phyloP scores from a whole-genome alignment of 2,888 invertebrate species.

The Isotomurus palustris region DNA sequence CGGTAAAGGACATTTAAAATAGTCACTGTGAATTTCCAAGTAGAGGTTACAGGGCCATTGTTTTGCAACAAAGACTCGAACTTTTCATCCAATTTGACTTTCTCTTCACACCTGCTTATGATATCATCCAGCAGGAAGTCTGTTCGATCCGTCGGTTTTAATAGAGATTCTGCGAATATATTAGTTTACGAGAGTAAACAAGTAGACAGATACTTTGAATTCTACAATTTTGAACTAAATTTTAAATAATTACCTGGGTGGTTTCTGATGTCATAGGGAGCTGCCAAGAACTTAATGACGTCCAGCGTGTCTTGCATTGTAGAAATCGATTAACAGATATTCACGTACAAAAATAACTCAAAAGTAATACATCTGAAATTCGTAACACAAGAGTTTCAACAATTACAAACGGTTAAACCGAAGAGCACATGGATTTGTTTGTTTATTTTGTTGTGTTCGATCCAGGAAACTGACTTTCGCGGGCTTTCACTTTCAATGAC shows the following conservation, averaged over 20 bases:
- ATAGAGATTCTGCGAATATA: not conserved
- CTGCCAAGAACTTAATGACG: not conserved
- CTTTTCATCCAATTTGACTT: not conserved
- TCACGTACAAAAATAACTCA: too few species aligned
- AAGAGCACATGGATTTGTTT: too few species aligned
- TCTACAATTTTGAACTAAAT: too few species aligned
- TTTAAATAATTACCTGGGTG: not conserved
- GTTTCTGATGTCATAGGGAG: not conserved
- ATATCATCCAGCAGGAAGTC: not conserved
- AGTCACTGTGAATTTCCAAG: constrained; percentile 31
- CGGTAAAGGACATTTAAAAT: constrained; percentile 24
- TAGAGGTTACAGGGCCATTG: not conserved
- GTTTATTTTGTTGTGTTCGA: too few species aligned
- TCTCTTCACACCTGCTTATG: not conserved
- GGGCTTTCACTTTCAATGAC: too few species aligned
- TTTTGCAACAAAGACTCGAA: not conserved
- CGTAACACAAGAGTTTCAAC: too few species aligned
- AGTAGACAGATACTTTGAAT: too few species aligned
- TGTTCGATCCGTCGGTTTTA: not conserved
- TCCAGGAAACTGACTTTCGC: too few species aligned
- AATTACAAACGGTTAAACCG: too few species aligned
- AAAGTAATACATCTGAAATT: too few species aligned
- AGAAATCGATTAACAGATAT: too few species aligned
- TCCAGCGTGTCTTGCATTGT: not conserved
- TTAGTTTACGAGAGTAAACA: not conserved